A percentile compares a stretch with the other conserved stretches of the same genome.
Conservation (phyloP, 2,797 vertebrate species). For the Ispidina picta region DNA sequence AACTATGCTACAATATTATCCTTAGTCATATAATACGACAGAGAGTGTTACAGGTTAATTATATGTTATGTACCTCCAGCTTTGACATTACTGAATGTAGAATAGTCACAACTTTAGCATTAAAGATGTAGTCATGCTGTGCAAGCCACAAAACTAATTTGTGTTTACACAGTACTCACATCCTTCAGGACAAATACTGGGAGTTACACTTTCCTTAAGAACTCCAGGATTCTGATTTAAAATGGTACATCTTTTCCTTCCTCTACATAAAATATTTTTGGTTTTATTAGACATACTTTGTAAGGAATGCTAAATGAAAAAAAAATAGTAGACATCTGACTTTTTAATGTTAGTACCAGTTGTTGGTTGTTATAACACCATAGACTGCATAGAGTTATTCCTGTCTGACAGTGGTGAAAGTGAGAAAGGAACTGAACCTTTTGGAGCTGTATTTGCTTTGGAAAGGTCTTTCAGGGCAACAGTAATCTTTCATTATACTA, state of each 20-base stretch:
- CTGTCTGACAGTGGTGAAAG: neutral
- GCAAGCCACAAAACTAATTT: neutral
- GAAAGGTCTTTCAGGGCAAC: neutral
- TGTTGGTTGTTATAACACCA: neutral
- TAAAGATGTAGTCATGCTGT: neutral
- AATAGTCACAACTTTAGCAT: neutral
- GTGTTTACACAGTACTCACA: neutral
- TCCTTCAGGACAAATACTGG: neutral
- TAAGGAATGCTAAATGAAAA: neutral
- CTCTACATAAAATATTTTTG: neutral
- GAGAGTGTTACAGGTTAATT: constrained; percentile 38
- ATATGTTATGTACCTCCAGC: neutral
- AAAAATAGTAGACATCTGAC: neutral
- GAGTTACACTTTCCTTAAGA: neutral
- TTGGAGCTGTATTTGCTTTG: neutral
- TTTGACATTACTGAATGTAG: constrained; percentile 33
- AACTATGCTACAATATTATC: neutral
- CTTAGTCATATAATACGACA: constrained; percentile 1
- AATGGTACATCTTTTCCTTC: neutral
- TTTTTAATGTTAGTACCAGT: neutral
- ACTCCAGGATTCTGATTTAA: neutral
- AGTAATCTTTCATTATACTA: neutral
- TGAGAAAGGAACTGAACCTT: neutral
- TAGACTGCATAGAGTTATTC: neutral
- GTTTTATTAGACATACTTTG: neutral